Evolutionary conservation across 2,888 invertebrate species (phyloP).

Genomic region (Sclerodermus sp.): DNA sequence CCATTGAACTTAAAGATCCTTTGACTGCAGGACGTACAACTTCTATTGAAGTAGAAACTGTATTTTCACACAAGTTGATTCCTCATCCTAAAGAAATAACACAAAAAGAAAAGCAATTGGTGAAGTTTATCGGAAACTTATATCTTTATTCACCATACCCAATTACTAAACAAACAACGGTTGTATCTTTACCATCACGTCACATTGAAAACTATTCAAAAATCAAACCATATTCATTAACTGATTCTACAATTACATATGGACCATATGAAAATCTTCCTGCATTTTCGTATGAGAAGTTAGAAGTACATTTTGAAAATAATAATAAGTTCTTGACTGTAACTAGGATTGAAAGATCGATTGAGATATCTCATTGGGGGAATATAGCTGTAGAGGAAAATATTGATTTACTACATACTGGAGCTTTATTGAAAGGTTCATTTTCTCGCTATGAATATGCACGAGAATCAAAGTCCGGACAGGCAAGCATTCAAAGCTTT

Average conservation of each 20-base stretch:
- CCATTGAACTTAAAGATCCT: slow-evolving; percentile 65
- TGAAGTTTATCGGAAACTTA: slow-evolving; percentile 82
- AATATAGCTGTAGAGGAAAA: slow-evolving; percentile 97
- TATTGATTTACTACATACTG: slow-evolving; percentile 88
- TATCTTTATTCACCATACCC: slow-evolving; percentile 84
- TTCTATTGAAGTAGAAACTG: slow-evolving; percentile 69
- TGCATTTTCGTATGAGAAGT: slow-evolving; percentile 64
- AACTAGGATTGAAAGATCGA: slow-evolving; percentile 77
- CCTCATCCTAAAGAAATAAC: slow-evolving; percentile 88
- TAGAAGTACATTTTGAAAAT: slow-evolving; percentile 92
- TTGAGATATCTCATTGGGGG: slow-evolving; percentile 99
- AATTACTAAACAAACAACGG: slow-evolving; percentile 79
- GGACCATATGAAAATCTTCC: slow-evolving; percentile 83
- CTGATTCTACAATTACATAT: slow-evolving; percentile 80
- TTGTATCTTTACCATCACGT: slow-evolving; percentile 74
- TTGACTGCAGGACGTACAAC: slow-evolving; percentile 64
- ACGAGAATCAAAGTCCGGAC: slow-evolving; percentile 83
- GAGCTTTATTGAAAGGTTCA: slow-evolving; percentile 89
- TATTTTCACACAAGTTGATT: slow-evolving; percentile 73
- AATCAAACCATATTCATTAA: slow-evolving; percentile 76
- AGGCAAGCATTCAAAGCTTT: slow-evolving; percentile 89
- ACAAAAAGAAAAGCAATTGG: slow-evolving; percentile 92
- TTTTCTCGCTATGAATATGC: slow-evolving; percentile 98
- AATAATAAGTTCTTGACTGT: slow-evolving; percentile 96
- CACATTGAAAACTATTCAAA: slow-evolving; percentile 82